Percentiles rank a stretch among this genome's conserved stretches.
Conservation (phyloP, 2,113 vertebrate genomes). For the Regulus satrapa region DNA sequence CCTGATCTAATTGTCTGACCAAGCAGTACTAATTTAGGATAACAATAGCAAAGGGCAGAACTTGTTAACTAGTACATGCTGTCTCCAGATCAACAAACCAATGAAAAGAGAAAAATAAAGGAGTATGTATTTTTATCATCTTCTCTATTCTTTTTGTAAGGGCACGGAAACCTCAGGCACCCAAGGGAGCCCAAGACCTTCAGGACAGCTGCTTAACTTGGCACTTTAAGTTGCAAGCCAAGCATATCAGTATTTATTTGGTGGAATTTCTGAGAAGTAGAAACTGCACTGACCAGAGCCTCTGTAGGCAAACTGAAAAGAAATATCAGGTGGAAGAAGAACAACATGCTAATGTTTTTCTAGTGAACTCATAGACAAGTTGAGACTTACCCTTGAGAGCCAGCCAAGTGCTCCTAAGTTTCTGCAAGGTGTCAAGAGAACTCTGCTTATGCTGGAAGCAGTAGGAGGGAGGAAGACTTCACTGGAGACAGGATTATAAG, state of each 20-base stretch:
- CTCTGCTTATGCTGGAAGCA: background rate
- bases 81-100: constrained; percentile 19
- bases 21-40: constrained; percentile 25
- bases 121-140: background rate
- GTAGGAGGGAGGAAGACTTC: background rate
- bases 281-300: background rate
- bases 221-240: background rate
- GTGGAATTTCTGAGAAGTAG: background rate
- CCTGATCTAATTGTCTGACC: constrained; percentile 12
- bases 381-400: background rate
- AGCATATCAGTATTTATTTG: background rate
- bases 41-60: constrained; percentile 28
- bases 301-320: background rate
- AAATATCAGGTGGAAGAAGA: background rate
- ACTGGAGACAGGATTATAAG: background rate
- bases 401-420: background rate
- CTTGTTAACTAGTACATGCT: constrained; percentile 19
- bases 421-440: background rate
- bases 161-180: constrained; percentile 18
- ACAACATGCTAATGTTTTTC: background rate
- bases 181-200: background rate
- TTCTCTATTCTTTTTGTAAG: background rate
- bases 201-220: constrained; percentile 25
- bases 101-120: constrained; percentile 10
- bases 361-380: background rate